Evolutionary conservation across 2,797 vertebrate species (phyloP).

Genomic region (Eurystomus glaucurus): DNA sequence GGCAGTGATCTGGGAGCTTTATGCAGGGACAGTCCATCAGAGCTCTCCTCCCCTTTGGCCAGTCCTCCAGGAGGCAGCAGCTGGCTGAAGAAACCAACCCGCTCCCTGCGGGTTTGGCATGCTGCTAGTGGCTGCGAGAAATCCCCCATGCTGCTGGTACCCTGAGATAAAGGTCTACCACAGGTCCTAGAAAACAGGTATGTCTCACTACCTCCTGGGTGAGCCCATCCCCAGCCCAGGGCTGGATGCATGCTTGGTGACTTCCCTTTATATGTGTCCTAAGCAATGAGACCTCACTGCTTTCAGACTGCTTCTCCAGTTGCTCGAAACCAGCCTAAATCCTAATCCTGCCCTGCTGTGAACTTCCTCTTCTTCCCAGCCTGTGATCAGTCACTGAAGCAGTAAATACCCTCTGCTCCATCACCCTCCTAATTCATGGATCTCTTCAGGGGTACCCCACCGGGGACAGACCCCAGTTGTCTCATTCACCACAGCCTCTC

Average conservation of each 20-base stretch:
- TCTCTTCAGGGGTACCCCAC: background rate
- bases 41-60: background rate
- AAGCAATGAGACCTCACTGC: background rate
- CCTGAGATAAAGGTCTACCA: background rate
- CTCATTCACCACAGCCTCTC: background rate
- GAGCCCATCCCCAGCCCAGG: background rate
- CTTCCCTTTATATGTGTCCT: too few relatives aligned
- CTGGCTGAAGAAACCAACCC: background rate
- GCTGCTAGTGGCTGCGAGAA: background rate
- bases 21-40: background rate
- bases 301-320: background rate
- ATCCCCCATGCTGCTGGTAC: background rate
- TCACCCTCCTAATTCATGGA: background rate
- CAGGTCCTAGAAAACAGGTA: background rate
- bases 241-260: background rate
- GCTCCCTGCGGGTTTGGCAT: background rate
- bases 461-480: background rate
- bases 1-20: background rate
- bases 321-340: background rate
- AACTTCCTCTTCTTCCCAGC: background rate
- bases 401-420: background rate
- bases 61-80: conserved; percentile 16
- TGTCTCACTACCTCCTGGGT: background rate
- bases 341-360: background rate
- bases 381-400: background rate